phyloP scores from a whole-genome alignment of 2,113 vertebrate species.

The Progne subis region DNA sequence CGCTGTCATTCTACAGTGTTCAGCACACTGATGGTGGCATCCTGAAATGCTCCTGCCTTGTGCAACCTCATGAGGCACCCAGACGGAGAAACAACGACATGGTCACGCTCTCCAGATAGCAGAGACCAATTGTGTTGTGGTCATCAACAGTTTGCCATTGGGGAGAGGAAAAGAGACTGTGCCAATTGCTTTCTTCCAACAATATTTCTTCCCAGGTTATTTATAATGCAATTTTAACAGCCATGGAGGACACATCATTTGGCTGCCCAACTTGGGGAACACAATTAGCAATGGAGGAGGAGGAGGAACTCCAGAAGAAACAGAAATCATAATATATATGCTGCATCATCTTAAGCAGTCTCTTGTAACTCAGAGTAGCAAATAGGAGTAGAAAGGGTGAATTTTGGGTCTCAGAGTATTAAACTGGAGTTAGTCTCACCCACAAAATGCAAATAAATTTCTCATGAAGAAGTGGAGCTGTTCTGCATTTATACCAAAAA shows the following conservation, averaged over 20 bases:
- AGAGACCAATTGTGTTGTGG: background rate
- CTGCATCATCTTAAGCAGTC: background rate
- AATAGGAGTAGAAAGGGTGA: background rate
- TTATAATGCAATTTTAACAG: background rate
- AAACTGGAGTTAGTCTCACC: background rate
- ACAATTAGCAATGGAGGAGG: background rate
- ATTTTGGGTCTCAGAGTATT: background rate
- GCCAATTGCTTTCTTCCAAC: background rate
- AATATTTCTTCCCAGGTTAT: background rate
- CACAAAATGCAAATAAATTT: background rate
- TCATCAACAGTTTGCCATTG: background rate
- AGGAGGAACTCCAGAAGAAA: background rate
- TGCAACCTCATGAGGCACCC: background rate
- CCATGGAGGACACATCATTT: background rate
- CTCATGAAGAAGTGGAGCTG: background rate
- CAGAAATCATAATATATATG: background rate
- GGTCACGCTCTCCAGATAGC: background rate
- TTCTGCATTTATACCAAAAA: conserved; percentile 16
- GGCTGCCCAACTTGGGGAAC: background rate
- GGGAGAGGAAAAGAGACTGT: background rate
- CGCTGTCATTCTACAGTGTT: background rate
- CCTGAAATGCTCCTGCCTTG: background rate
- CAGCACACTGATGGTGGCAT: background rate
- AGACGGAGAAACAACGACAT: background rate
- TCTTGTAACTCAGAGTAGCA: background rate